Percentiles rank a stretch among this genome's conserved stretches.
Evolutionary conservation across 2,113 vertebrate genomes (phyloP).

Genomic region (Microcebus jonahi): DNA sequence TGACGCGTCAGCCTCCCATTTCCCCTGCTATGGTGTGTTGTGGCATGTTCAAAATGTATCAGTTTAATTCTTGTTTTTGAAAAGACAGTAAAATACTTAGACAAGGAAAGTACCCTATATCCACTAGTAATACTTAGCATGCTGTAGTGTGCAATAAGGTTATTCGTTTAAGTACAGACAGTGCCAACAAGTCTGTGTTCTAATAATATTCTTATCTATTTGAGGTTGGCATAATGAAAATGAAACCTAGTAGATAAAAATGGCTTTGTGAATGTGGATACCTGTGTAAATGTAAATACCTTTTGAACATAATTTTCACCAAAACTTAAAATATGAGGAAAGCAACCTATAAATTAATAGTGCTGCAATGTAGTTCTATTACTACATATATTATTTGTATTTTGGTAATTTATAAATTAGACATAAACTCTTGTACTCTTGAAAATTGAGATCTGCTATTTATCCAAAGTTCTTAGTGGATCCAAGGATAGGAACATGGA

Average conservation of each 20-base stretch:
- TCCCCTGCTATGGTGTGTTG: not conserved
- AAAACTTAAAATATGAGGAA: slow-evolving; percentile 81
- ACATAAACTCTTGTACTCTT: slow-evolving; percentile 74
- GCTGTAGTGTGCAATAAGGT: slow-evolving; percentile 69
- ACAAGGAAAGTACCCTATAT: slow-evolving; percentile 61
- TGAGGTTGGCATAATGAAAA: slow-evolving; percentile 69
- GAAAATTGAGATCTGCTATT: slow-evolving; percentile 66
- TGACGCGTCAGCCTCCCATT: not conserved
- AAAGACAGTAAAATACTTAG: slow-evolving; percentile 27
- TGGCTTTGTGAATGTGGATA: slow-evolving; percentile 62
- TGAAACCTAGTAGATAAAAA: slow-evolving; percentile 69
- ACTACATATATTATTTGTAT: slow-evolving; percentile 80
- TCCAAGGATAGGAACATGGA: slow-evolving; percentile 71
- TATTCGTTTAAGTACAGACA: slow-evolving; percentile 80
- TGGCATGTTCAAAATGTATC: slow-evolving; percentile 62
- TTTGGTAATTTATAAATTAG: slow-evolving; percentile 77
- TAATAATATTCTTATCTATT: slow-evolving; percentile 60
- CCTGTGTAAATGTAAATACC: slow-evolving; percentile 66
- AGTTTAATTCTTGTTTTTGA: not conserved
- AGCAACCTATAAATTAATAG: slow-evolving; percentile 81
- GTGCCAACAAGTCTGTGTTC: slow-evolving; percentile 68
- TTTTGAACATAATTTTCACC: slow-evolving; percentile 78
- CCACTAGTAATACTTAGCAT: slow-evolving; percentile 71
- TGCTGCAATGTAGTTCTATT: slow-evolving; percentile 79
- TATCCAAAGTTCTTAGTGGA: slow-evolving; percentile 75